Base-by-base conservation (phyloP, 2,113 vertebrate genomes). In the Tupaia tana region DNA sequence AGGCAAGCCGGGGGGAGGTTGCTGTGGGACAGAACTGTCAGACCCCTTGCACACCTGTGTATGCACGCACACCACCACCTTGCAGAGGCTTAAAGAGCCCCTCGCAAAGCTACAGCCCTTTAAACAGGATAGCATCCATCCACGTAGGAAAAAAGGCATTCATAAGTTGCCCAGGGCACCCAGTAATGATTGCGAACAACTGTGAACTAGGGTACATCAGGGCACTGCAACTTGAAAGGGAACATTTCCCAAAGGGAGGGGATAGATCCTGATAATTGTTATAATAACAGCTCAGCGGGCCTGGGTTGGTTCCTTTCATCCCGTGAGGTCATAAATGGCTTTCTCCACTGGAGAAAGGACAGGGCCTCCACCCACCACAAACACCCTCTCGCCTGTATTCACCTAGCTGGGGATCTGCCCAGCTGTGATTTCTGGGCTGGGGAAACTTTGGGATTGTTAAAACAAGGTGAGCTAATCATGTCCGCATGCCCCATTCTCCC, bases 281-380 rank as follows among this genome's bases (percentile, higher is more conserved):
- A 96, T 97, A 98, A 98, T 98, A 97, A 98, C 96, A 97, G 97
- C 93, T 96, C 96, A 79, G 86, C 14, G 0, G 83, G 94, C 89
- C 96, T 78, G 89, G 73, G 89, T 95, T 96, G 93, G 75, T 78
- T 96, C 95, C 96, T 98, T 98, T 98, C 95, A 98, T 98, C 97
- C 97, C 67, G 94, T 96, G 97, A 98, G 94, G 96, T 98, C 97
- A 97, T 97, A 98, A 95, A 94, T 96, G 93, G 95, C 89, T 97
- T 96, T 98, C 97, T 97, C 97, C 87, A 95, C 77, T 0, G 4
- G 97, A 96, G 97, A 98, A 98, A 97, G 97, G 97, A 95, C 64
- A 54, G 80, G 93, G 97, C 91, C 97, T 98, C 96, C 97, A 70
- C 97, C 97, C 96, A 97, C 96, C 91, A 64, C 89, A 95, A 96